Evolutionary conservation across 2,113 vertebrate species (phyloP), one percentile per base, ranked within the genome.

Genomic region (Bos indicus): DNA sequence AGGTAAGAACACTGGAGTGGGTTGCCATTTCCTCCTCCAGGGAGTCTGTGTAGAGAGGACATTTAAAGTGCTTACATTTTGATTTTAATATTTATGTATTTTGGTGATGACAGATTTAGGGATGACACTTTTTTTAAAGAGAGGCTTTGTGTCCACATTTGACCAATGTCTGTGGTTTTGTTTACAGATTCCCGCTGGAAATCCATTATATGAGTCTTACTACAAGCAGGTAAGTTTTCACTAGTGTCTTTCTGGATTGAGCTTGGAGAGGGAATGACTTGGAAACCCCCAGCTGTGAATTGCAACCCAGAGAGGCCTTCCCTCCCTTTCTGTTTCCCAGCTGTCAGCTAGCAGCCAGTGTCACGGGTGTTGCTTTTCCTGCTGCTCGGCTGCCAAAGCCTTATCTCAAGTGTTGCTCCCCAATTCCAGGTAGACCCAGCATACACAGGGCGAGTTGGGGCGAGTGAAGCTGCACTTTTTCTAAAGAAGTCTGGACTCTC

Each of bases 401-500:
- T 4, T 0, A 6, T 11, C 92, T 96, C 84, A 26, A 57, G 13
- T 7, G 36, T 87, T 51, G 1, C 15, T 81, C 52, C 82, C 60
- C 94, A 85, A 62, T 97, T 97, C 51, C 96, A 99, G 99, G 99
- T 99, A 90, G 99, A 99, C 97, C 99, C 99, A 26, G 96, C 99
- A 5, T 99, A 99, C 46, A 99, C 99, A 0, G 99, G 99, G 43
- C 99, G 99, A 98, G 99, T 99, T 4, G 99, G 99, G 90, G 99
- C 99, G 28, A 99, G 98, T 21, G 99, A 99, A 98, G 99, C 99
- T 56, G 99, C 99, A 0, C 98, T 99, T 85, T 99, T 99, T 94
- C 99, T 99, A 80, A 99, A 99, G 98, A 99, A 99, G 96, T 99
- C 99, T 0, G 99, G 99, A 13, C 99, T 99, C 12, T 99, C 99